These are phyloP conservation scores for Bombus pyrosoma DNA, from an alignment of 1,140 invertebrate genomes.

Conservation along the genomic window DNA sequence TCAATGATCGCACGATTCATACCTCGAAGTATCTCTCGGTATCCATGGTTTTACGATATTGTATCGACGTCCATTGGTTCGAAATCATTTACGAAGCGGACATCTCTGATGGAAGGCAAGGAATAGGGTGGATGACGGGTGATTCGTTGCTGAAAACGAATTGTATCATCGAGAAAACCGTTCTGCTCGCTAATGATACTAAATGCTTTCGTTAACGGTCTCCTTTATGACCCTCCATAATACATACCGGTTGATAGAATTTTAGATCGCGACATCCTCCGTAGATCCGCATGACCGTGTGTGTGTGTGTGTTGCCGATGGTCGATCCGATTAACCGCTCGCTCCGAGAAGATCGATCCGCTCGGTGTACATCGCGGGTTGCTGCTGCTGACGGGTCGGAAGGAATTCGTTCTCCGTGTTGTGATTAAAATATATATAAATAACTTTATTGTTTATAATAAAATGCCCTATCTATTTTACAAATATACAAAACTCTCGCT, in stretches of 20 bases:
- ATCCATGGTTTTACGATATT: too few species aligned
- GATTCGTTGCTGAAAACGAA: neutral
- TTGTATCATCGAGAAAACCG: neutral
- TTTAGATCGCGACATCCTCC: conserved; percentile 39
- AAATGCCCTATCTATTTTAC: conserved; percentile 71
- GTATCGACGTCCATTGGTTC: neutral
- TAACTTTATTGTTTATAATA: conserved; percentile 73
- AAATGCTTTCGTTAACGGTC: conserved; percentile 7
- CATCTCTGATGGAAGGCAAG: neutral
- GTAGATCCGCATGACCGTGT: neutral
- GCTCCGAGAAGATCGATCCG: conserved; percentile 10
- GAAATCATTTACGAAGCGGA: neutral
- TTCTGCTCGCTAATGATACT: conserved; percentile 13
- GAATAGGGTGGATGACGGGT: neutral
- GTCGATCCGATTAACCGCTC: conserved; percentile 10
- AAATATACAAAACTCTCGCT: conserved; percentile 71
- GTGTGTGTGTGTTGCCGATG: neutral
- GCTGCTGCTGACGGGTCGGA: conserved; percentile 5
- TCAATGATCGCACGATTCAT: neutral
- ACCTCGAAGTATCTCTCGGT: too few species aligned
- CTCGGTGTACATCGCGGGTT: neutral
- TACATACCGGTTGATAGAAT: conserved; percentile 54
- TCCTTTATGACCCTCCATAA: conserved; percentile 31
- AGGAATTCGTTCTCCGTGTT: conserved; percentile 47
- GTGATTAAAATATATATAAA: conserved; percentile 73